These are phyloP conservation scores for Melanotaenia maccullochi DNA, from an alignment of 2,797 vertebrate species.

Conservation along the genomic window DNA sequence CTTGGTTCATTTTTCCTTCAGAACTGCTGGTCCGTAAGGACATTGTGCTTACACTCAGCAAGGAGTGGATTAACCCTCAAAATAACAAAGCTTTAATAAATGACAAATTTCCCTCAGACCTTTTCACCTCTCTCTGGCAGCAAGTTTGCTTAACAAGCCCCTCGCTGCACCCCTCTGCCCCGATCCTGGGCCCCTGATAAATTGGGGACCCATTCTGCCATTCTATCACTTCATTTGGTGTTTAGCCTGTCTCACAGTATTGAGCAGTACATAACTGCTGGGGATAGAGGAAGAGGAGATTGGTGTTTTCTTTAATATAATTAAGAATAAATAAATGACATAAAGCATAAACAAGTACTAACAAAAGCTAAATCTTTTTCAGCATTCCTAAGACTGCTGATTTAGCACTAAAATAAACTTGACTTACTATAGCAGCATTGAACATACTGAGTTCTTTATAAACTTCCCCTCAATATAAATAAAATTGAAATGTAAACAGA, in stretches of 20 bases:
- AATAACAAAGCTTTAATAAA: constrained; percentile 74
- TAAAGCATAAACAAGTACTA: background rate
- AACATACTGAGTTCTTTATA: background rate
- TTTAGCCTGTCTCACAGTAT: constrained; percentile 47
- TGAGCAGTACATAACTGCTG: constrained; percentile 33
- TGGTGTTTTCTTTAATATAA: background rate
- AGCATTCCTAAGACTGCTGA: constrained; percentile 13
- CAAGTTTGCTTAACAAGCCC: constrained; percentile 64
- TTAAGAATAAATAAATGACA: background rate
- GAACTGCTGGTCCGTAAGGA: constrained; percentile 57
- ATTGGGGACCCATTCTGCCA: constrained; percentile 40
- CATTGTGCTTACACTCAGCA: constrained; percentile 49
- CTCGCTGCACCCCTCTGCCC: constrained; percentile 51
- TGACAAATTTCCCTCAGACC: constrained; percentile 46
- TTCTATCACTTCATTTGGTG: constrained; percentile 46
- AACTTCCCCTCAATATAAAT: constrained; percentile 14
- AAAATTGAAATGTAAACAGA: constrained; percentile 19
- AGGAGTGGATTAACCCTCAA: constrained; percentile 65
- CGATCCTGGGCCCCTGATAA: constrained; percentile 62
- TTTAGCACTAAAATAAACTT: background rate
- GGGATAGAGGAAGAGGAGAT: background rate
- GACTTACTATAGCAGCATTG: background rate
- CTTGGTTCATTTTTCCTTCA: constrained; percentile 46
- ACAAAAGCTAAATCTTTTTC: background rate
- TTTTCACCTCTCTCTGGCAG: constrained; percentile 36